Evolutionary conservation across 2,113 vertebrate species (phyloP), one percentile per base, ranked within the genome.

Genomic region (Syngnathus typhle): DNA sequence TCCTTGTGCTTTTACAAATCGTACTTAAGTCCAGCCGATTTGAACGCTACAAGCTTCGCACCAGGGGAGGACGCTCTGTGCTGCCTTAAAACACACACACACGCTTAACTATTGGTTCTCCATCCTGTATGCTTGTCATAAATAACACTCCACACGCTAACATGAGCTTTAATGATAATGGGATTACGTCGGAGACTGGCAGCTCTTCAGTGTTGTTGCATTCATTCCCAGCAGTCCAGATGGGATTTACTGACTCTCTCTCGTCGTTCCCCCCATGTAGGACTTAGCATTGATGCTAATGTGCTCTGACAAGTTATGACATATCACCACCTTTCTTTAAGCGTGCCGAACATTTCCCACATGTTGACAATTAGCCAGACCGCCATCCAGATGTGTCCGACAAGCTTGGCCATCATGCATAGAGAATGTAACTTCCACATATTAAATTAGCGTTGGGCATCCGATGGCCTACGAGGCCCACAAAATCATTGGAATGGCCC

Each of bases 361-460:
- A 87, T 90, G 88, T 86, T 87, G 78, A 82, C 85, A 87, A 91
- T 91, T 91, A 91, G 84, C 60, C 47, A 77, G 83, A 85, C 78
- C 78, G 85, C 79, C 58, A 62, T 69, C 74, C 72, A 89, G 82
- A 6, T 18, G 68, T 74, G 72, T 71, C 72, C 37, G 41, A 65
- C 56, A 5, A n/a, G 1, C 19, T 13, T 47, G 46, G 38, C 59
- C 69, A 36, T 58, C 55, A 13, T 7, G 55, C 27, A 8, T 7
- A 36, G 32, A 58, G 6, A 58, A 58, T 16, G 55, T 36, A 7
- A 58, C 27, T 13, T 58, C 36, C 27, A 36, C 27, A 37, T 58
- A 36, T 58, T 8, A 36, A 58, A 58, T 58, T 15, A 58, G 55
- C 13, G 27, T 47, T 13, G 55, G 55, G 13, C 13, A 18, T 27